These are phyloP conservation scores for Vombatus ursinus DNA, from an alignment of 2,113 vertebrate species.

Conservation along the genomic window DNA sequence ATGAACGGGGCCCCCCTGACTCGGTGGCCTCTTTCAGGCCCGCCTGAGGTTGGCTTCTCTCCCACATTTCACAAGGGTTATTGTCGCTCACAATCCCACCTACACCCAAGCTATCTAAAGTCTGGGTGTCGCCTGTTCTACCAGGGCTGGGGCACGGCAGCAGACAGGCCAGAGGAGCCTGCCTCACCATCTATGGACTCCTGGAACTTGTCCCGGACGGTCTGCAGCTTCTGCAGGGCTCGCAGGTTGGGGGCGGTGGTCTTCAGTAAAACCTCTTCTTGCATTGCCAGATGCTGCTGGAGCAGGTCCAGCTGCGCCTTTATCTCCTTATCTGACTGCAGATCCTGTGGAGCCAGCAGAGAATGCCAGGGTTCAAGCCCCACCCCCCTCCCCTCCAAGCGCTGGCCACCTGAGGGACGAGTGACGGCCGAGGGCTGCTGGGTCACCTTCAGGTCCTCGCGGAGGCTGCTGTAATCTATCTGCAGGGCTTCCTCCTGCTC, in stretches of 20 bases:
- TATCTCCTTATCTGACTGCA: slow-evolving; percentile 84
- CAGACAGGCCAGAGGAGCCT: neutral
- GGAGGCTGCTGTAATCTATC: slow-evolving; percentile 90
- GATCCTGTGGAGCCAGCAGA: slow-evolving; percentile 74
- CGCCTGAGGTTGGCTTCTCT: too few relatives aligned
- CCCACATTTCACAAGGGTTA: too few relatives aligned
- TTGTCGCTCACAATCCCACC: too few relatives aligned
- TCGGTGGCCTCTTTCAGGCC: neutral
- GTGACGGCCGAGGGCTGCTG: neutral
- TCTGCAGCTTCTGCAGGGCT: slow-evolving; percentile 89
- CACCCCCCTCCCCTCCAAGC: neutral
- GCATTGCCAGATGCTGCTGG: slow-evolving; percentile 80
- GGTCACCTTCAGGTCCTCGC: slow-evolving; percentile 83
- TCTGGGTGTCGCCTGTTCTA: neutral
- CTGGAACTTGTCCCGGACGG: slow-evolving; percentile 87
- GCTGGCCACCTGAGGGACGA: neutral
- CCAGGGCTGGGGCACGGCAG: too few relatives aligned
- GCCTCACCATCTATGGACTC: slow-evolving; percentile 89
- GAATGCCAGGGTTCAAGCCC: neutral
- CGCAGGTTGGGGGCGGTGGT: slow-evolving; percentile 91
- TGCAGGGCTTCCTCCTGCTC: slow-evolving; percentile 89
- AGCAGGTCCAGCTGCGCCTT: slow-evolving; percentile 81
- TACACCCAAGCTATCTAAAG: too few relatives aligned
- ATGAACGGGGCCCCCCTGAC: slow-evolving; percentile 44
- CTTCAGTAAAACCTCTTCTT: slow-evolving; percentile 84